Evolutionary conservation across 1,140 invertebrate genomes (phyloP), one percentile per base, ranked within the genome.

Genomic region (Drosophila parvula): DNA sequence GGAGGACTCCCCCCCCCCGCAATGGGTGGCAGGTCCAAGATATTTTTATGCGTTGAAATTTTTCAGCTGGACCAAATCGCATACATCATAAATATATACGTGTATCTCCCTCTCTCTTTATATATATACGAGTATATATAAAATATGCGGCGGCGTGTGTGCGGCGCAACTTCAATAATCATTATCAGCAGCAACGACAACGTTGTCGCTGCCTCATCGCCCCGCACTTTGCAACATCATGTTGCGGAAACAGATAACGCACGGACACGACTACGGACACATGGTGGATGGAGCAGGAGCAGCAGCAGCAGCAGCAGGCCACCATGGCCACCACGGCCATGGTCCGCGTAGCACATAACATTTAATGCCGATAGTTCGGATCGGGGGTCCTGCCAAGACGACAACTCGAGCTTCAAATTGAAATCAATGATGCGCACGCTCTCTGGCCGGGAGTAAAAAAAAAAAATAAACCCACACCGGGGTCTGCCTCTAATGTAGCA

Each of bases 41-140:
- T 89, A 89, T 89, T 89, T 84, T 89, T 89, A 90, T 84, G 84
- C 84, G 84, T 78, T 89, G 85, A 89, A 90, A 89, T 89, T 89
- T 88, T 89, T 89, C 78, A 89, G 84, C 84, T 81, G 84, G 84
- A 89, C 84, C 80, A 89, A 89, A 89, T 84, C 84, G 81, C 83
- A 83, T 68, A 79, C 76, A 78, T 77, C 76, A 78, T 78, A 71
- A 70, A 78, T 60, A 80, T 55, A 22, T 55, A 55, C 47, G 14
- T 48, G 27, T 28, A 8, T 28, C 30, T 5, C 5, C 14, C 18
- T 22, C 50, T 5, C 50, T 30, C 4, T n/a, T 1, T 48, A 62
- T 56, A 41, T 44, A 51, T 62, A 36, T 16, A 28, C 5, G 5
- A 0, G 16, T 4, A 34, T 8, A 44, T 32, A 64, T 65, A 51